A percentile compares a stretch with the other conserved stretches of the same genome.
phyloP scores from a whole-genome alignment of 1,140 invertebrate species.

The Onthophagus taurus region DNA sequence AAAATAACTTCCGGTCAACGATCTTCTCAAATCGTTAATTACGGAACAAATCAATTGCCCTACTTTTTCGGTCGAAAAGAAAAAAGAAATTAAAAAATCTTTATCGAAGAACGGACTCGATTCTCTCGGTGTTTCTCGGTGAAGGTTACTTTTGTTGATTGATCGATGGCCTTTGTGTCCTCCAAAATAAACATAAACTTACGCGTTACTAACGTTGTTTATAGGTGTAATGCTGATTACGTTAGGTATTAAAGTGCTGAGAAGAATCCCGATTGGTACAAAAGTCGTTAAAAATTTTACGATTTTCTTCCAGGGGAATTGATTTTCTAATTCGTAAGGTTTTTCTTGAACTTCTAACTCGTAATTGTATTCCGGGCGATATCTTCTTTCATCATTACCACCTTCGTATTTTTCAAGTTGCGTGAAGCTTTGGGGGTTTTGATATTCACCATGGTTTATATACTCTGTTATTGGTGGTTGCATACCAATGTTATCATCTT shows the following conservation, averaged over 20 bases:
- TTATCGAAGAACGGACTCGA: too few relatives aligned
- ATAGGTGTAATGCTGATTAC: slow-evolving; percentile 41
- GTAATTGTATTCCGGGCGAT: slow-evolving; percentile 5
- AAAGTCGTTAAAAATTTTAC: slow-evolving; percentile 43
- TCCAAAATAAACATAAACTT: slow-evolving; percentile 13
- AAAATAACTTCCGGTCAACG: slow-evolving; percentile 8
- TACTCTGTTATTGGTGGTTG: not conserved
- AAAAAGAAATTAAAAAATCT: too few relatives aligned
- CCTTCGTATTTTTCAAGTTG: not conserved
- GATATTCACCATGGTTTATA: not conserved
- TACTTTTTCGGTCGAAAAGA: too few relatives aligned
- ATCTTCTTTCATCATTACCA: slow-evolving; percentile 13
- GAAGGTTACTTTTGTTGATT: too few relatives aligned
- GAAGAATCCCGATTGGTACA: slow-evolving; percentile 45
- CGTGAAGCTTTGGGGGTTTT: not conserved
- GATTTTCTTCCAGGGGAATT: slow-evolving; percentile 40
- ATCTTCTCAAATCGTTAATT: too few relatives aligned
- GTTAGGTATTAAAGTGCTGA: slow-evolving; percentile 46
- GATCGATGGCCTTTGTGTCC: too few relatives aligned
- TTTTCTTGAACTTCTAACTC: slow-evolving; percentile 3
- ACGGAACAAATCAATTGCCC: too few relatives aligned
- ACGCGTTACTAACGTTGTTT: slow-evolving; percentile 33
- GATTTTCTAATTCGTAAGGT: slow-evolving; percentile 8
- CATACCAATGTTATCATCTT: not conserved
- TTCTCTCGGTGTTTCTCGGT: too few relatives aligned